Base-by-base conservation (phyloP, 2,888 invertebrate genomes). In the Loripinus fragilis region DNA sequence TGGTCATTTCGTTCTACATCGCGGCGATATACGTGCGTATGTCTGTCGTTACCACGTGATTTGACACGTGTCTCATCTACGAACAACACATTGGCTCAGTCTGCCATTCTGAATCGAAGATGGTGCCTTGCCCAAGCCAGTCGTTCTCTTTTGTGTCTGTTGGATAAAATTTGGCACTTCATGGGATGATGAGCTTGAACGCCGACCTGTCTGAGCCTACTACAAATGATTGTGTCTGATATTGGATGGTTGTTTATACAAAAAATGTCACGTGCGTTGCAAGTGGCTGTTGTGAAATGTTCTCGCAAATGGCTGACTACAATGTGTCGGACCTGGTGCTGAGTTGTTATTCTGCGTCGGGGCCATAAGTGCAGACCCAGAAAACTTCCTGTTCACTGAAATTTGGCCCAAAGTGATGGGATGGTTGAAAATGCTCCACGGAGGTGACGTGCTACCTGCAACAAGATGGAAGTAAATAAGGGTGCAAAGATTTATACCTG, bases 31-130 rank as follows among this genome's bases (percentile, higher is more conserved):
- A 74, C 50, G 1, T 71, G 52, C 0, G 38, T 60, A 10, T 74
- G 45, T 10, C 72, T 60, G 28, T 80, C 79, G 12, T 41, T 17
- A 15, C 52, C 3, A 15, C 45, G 25, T 7, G 65, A 25, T 0
- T 17, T 65, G 23, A 80, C 45, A 23, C 50, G 52, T 2, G 68
- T 50, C 33, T 74, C 72, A 35, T 83, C 79, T 0, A 50, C 65
- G 67, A 83, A 80, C 17, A 83, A 30, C 17, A 79, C 79, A 60
- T 76, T 76, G 12, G 80, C 70, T 74, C 77, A 83, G 38, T 77
- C 80, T 10, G 77, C 82, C 15, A 70, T n/a, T 8, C 71, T 79
- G 20, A 71, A 66, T 33, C 82, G 38, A 5, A 74, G 15, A 67
- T 80, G 69, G 3, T 52, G 70, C 23, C 70, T 45, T 17, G 76